Base-by-base conservation (phyloP, 2,797 vertebrate genomes). In the Notolepis coatsorum region DNA sequence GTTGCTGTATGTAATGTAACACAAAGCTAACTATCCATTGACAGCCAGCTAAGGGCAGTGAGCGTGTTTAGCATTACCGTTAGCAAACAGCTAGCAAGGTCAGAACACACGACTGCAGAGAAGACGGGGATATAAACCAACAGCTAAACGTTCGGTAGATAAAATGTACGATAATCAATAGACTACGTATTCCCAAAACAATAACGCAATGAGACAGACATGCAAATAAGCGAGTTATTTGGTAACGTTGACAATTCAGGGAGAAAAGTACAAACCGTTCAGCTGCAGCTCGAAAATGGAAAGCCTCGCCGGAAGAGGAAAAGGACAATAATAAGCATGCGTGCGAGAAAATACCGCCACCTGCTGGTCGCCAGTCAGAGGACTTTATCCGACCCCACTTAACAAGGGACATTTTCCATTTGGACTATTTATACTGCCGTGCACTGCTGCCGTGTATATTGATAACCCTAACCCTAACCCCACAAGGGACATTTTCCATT, bases 251-350 rank as follows among this genome's bases (percentile, higher is more conserved):
- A 21, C 12, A 20, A 35, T 27, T 7, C 9, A 1, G 4, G 5
- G 21, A 15, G 21, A 15, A 47, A 21, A 20, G 9, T 10, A 18
- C 53, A 57, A 50, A 66, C 64, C 64, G 48, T 63, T 9, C 30
- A 31, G 51, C 52, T 31, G 51, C 55, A 63, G 66, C 15, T 52
- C 39, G 50, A 73, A 30, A 51, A 39, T 48, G 42, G 18, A 9
- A 67, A 75, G 79, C 50, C 57, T 33, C 49, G 56, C 47, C 20
- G 53, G 54, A 55, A 65, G 20, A 73, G 73, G 81, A 84, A 77
- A 27, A 33, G 43, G 15, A 1, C 12, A 3, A 12, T 5, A 25
- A 1, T 43, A 47, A 15, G 13, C 13, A 12, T 25, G 5, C 13
- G 10, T 23, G 15, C 6, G 25, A 45, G 18, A 15, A 43, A 17